Base-by-base conservation (phyloP, 2,888 invertebrate species). In the Synergus gifuensis region DNA sequence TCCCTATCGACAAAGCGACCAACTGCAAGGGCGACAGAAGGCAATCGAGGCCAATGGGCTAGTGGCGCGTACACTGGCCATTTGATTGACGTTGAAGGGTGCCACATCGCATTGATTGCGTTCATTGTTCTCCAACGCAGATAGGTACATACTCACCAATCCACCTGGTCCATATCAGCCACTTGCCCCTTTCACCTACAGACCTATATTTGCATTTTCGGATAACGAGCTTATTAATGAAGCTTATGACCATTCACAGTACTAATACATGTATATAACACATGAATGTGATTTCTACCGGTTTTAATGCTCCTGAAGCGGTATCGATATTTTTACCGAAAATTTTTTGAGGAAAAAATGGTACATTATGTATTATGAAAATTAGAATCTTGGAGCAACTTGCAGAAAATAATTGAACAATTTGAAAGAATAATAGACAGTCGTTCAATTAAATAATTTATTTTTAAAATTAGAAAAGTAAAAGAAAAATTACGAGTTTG, bases 1-100 rank as follows among this genome's bases (percentile, higher is more conserved):
- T 54, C 16, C 36, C 54, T 54, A 40, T 58, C 42, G 62, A 76
- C 76, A 62, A 76, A 76, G 76, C 44, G 76, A n/a, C 28, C 46
- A 76, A 73, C 67, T 76, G 54, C 58, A 54, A 76, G 67, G 64
- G 76, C 76, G 79, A 79, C 79, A 77, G 77, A 79, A 79, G 79
- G 79, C 79, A 79, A 79, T 79, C 77, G 88, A 85, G 89, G 90
- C 89, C 89, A 90, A 90, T 90, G 87, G 90, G 89, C 87, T 87
- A 90, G 88, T 89, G 87, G 88, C 88, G 87, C 87, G 85, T 83
- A 87, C 86, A 84, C 85, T 85, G 84, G 81, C 86, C 87, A 85
- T 89, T 88, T 88, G 90, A 91, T 91, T 89, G 90, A 88, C 90
- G 87, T 88, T 87, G 89, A 87, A 90, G 89, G 88, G 88, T 85